Percentiles rank a stretch among this genome's conserved stretches.
phyloP scores from a whole-genome alignment of 1,140 invertebrate genomes.

The Epicauta chinensis region DNA sequence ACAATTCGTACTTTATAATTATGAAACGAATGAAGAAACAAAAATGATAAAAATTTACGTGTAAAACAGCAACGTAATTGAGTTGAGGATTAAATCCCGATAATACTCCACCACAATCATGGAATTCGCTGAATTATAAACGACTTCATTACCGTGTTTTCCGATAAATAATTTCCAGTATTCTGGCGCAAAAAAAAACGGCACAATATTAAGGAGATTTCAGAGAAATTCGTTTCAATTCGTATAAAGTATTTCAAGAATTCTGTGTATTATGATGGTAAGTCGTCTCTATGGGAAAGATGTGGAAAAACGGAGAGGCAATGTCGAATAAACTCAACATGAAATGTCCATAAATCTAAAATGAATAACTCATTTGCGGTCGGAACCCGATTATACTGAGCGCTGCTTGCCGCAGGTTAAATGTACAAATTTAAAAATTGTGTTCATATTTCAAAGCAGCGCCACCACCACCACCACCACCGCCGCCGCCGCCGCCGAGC shows the following conservation, averaged over 20 bases:
- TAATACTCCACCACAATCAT: conserved; percentile 20
- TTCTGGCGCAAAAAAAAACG: too few relatives aligned
- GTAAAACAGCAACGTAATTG: conserved; percentile 32
- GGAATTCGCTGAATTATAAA: conserved; percentile 23
- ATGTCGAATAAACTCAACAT: conserved; percentile 22
- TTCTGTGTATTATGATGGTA: too few relatives aligned
- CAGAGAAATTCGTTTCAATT: too few relatives aligned
- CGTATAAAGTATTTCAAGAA: too few relatives aligned
- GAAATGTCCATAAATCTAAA: conserved; percentile 35
- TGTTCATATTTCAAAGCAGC: conserved; percentile 29
- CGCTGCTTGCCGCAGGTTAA: conserved; percentile 30
- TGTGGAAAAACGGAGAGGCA: too few relatives aligned
- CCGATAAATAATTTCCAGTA: too few relatives aligned
- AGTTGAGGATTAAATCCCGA: conserved; percentile 32
- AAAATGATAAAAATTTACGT: conserved; percentile 27
- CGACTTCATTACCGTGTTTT: conserved; percentile 18
- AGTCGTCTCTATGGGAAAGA: too few relatives aligned
- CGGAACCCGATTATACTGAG: conserved; percentile 33
- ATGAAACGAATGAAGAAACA: conserved; percentile 28
- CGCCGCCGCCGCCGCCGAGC: conserved; percentile 14
- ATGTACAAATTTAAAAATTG: conserved; percentile 37
- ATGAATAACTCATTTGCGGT: conserved; percentile 36
- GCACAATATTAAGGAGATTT: too few relatives aligned
- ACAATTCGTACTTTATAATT: conserved; percentile 34
- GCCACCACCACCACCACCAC: too few relatives aligned